Evolutionary conservation across 2,797 vertebrate genomes (phyloP).

Genomic region (Phyllotis vaccarum): DNA sequence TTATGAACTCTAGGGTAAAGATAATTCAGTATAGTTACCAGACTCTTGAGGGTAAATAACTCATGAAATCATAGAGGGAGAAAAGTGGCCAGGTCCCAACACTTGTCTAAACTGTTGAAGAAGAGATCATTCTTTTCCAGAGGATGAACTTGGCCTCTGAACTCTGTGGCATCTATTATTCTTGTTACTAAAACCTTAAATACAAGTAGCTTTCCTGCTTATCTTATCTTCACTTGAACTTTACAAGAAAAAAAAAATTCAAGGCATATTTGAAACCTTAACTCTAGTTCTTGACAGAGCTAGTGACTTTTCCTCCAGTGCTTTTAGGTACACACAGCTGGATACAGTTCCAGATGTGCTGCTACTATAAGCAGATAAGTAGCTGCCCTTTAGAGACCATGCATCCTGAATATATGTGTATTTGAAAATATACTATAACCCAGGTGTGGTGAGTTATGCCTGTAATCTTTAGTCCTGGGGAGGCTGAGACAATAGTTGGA

Average conservation of each 20-base stretch:
- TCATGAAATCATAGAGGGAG: background rate
- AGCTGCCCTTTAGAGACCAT: background rate
- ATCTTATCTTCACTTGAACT: slow-evolving; percentile 35
- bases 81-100: background rate
- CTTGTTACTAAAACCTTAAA: slow-evolving; percentile 18
- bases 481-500: background rate
- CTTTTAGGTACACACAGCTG: background rate
- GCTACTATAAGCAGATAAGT: background rate
- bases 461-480: background rate
- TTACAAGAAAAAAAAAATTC: background rate
- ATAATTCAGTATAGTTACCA: background rate
- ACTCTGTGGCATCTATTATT: slow-evolving; percentile 14
- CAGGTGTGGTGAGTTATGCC: background rate
- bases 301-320: background rate
- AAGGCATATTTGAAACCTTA: background rate
- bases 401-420: background rate
- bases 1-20: background rate
- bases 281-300: background rate
- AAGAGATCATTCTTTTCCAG: background rate
- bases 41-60: background rate
- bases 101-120: background rate
- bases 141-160: slow-evolving; percentile 9
- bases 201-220: slow-evolving; percentile 23
- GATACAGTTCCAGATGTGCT: background rate
- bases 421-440: slow-evolving; percentile 27